phyloP scores from a whole-genome alignment of 2,113 vertebrate genomes.

The Oceanodroma tethys region DNA sequence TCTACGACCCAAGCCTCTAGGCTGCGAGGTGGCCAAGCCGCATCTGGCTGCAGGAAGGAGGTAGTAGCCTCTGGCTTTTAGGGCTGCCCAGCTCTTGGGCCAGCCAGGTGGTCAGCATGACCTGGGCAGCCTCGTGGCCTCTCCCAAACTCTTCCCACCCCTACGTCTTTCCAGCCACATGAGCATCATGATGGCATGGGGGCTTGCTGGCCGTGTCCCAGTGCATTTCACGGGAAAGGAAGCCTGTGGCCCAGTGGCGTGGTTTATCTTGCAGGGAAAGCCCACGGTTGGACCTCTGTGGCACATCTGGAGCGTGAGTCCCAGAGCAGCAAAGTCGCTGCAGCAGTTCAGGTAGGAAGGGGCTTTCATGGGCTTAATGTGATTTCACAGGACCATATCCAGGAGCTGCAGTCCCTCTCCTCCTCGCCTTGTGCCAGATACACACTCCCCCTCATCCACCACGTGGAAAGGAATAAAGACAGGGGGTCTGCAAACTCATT shows the following conservation, averaged over 20 bases:
- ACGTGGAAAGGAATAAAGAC: not conserved
- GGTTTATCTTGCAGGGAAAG: not conserved
- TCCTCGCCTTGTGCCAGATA: not conserved
- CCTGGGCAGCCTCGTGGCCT: not conserved
- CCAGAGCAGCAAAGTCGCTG: not conserved
- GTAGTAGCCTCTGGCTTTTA: not conserved
- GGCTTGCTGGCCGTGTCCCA: not conserved
- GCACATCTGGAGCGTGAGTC: not conserved
- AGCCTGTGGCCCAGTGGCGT: not conserved
- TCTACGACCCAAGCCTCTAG: not conserved
- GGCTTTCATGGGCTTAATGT: not conserved
- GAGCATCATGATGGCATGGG: not conserved
- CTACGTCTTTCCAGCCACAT: fast-evolving
- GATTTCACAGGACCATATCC: not conserved
- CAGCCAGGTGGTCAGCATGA: not conserved
- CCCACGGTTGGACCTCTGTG: not conserved
- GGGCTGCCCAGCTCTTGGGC: not conserved
- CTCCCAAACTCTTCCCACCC: not conserved
- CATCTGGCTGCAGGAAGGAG: not conserved
- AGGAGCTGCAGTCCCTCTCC: not conserved
- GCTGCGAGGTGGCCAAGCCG: fast-evolving
- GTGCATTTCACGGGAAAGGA: not conserved
- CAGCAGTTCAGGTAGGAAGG: not conserved
- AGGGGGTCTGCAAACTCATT: not conserved
- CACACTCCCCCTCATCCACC: not conserved